These are phyloP conservation scores for Neuroscelio doddi DNA, from an alignment of 2,888 invertebrate genomes.

Conservation along the genomic window DNA sequence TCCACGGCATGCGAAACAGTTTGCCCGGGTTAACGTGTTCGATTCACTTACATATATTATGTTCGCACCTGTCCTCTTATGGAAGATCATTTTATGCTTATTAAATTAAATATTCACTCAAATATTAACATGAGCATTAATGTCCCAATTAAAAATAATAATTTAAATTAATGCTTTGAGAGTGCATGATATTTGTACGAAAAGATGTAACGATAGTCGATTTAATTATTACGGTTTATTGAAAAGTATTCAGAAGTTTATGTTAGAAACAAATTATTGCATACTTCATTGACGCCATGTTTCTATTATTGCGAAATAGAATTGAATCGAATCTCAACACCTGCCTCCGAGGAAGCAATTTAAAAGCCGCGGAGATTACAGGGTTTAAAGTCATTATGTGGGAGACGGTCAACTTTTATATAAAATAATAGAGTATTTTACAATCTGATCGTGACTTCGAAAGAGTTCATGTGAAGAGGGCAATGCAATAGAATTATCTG, in stretches of 20 bases:
- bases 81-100: slow-evolving; percentile 21
- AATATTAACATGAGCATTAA: slow-evolving; percentile 26
- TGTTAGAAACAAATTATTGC: not conserved
- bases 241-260: not conserved
- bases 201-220: not conserved
- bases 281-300: slow-evolving; percentile 21
- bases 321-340: slow-evolving; percentile 60
- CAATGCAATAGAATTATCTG: slow-evolving; percentile 24
- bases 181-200: no score
- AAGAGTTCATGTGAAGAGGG: slow-evolving; percentile 12
- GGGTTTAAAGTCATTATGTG: slow-evolving; percentile 54
- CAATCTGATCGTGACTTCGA: slow-evolving; percentile 41
- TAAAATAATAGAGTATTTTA: slow-evolving; percentile 47
- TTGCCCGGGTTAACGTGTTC: slow-evolving; percentile 32
- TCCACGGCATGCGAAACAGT: slow-evolving; percentile 35
- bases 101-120: slow-evolving; percentile 30
- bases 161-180: no score
- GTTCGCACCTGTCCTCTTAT: slow-evolving; percentile 34
- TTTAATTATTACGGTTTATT: not conserved
- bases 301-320: slow-evolving; percentile 36
- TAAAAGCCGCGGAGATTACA: slow-evolving; percentile 58
- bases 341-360: slow-evolving; percentile 58
- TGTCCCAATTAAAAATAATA: not conserved
- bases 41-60: slow-evolving; percentile 34
- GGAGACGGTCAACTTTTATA: slow-evolving; percentile 43